Evolutionary conservation across 2,888 invertebrate species (phyloP), one percentile per base, ranked within the genome.

Genomic region (Ophioninae sp.): DNA sequence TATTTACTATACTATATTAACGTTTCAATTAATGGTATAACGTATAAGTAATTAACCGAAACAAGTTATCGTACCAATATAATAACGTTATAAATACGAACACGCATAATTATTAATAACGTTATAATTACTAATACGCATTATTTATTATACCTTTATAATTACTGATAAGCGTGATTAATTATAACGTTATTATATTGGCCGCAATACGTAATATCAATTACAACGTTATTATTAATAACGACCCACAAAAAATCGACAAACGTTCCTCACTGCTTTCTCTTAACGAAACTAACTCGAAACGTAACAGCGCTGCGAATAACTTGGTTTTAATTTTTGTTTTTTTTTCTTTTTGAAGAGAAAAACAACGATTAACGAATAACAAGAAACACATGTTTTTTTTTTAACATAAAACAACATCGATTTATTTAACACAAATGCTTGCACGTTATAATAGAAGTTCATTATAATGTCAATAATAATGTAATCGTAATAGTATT

Each of bases 401-500:
- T 78, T 80, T 86, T 70, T 88, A 92, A 92, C 91, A 89, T 91
- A 92, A 92, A 92, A 92, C 92, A 92, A 91, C 92, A 92, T 92
- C 91, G 89, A 92, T 91, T 92, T 92, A 91, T 92, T 92, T 85
- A 91, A 92, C 90, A 91, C 89, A 91, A 91, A 91, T 91, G 89
- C 89, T 91, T 90, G 89, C 89, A 90, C 89, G 88, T 90, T 90
- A 91, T 90, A 89, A 88, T 91, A 89, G 88, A 90, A 87, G 87
- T 90, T 89, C 84, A 73, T 90, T 88, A 85, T 90, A 88, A 89
- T 91, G 87, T 90, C 88, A 87, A 88, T 90, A 87, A 90, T 87
- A 86, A 89, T 86, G 73, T 82, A 86, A 79, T 83, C 84, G 67
- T 76, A 75, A 83, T 84, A 78, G 84, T 85, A 86, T 86, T 86